Evolutionary conservation across 2,888 invertebrate genomes (phyloP).

Genomic region (Noctua fimbriata): DNA sequence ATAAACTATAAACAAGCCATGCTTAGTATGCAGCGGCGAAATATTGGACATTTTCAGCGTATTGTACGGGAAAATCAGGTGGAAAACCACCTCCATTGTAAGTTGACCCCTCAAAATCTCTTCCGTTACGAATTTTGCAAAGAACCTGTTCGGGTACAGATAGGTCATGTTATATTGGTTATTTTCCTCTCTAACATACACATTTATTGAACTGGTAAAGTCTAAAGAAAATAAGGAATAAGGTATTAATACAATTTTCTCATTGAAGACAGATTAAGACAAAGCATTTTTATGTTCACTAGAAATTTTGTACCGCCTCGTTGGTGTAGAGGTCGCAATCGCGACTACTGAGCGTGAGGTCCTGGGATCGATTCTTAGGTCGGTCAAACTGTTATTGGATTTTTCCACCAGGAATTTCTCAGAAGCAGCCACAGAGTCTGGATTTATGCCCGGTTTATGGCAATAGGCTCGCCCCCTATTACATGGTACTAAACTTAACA

Average conservation of each 20-base stretch:
- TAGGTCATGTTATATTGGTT: constrained; percentile 24
- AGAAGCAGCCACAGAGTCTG: too few relatives aligned
- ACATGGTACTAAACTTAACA: too few relatives aligned
- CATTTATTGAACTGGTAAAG: constrained; percentile 27
- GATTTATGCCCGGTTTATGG: too few relatives aligned
- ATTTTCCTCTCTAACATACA: not conserved
- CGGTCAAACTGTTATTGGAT: not conserved
- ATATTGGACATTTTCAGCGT: constrained; percentile 38
- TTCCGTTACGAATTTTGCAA: not conserved
- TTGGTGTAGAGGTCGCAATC: not conserved
- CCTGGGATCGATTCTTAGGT: not conserved
- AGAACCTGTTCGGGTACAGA: not conserved
- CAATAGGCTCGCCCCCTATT: too few relatives aligned
- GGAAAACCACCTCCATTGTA: constrained; percentile 23
- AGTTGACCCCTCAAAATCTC: constrained; percentile 22
- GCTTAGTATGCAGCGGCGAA: constrained; percentile 31
- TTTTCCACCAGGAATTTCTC: not conserved
- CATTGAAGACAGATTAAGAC: not conserved
- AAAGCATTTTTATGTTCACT: not conserved
- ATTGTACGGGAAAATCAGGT: constrained; percentile 45
- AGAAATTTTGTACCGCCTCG: not conserved
- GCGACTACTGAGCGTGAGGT: not conserved
- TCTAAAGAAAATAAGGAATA: constrained; percentile 21
- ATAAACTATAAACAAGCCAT: constrained; percentile 35
- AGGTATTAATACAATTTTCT: not conserved